Evolutionary conservation across 2,888 invertebrate genomes (phyloP).

Genomic region (Scotopteryx bipunctaria): DNA sequence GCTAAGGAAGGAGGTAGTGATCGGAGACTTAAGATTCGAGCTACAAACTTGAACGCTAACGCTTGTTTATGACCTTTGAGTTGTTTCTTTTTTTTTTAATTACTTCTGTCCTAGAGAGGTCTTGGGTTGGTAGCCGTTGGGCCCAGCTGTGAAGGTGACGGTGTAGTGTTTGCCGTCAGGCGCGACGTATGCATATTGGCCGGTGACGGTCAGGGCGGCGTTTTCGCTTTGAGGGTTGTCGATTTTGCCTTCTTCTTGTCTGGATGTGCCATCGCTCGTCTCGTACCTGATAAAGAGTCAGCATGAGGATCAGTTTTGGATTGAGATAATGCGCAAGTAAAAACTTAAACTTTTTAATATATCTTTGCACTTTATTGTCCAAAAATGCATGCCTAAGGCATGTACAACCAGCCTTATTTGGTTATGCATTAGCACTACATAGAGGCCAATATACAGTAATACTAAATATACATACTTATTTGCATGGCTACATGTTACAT

Average conservation of each 20-base stretch:
- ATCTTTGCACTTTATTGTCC: too few species aligned
- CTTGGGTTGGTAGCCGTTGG: slow-evolving; percentile 84
- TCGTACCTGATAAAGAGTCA: slow-evolving; percentile 75
- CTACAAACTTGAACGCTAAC: neutral
- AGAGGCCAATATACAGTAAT: too few species aligned
- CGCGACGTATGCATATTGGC: slow-evolving; percentile 85
- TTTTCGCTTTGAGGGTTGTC: slow-evolving; percentile 86
- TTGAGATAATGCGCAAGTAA: too few species aligned
- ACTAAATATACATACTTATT: too few species aligned
- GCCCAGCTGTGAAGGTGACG: slow-evolving; percentile 85
- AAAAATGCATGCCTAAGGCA: neutral
- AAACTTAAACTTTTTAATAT: too few species aligned
- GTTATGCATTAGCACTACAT: slow-evolving; percentile 2
- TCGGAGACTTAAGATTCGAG: neutral
- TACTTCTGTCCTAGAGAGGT: slow-evolving; percentile 76
- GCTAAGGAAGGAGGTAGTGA: too few species aligned
- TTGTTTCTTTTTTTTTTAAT: slow-evolving; percentile 14
- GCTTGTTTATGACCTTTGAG: slow-evolving; percentile 3
- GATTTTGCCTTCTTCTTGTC: slow-evolving; percentile 85
- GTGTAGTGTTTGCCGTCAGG: slow-evolving; percentile 86
- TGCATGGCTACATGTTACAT: slow-evolving; percentile 21
- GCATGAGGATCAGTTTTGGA: too few species aligned
- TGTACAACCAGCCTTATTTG: neutral
- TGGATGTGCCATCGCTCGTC: slow-evolving; percentile 86
- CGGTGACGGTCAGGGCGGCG: slow-evolving; percentile 85